A percentile compares a stretch with the other conserved stretches of the same genome.
These are phyloP conservation scores for Brevimyrus niger DNA, from an alignment of 2,113 vertebrate species.

Conservation along the genomic window DNA sequence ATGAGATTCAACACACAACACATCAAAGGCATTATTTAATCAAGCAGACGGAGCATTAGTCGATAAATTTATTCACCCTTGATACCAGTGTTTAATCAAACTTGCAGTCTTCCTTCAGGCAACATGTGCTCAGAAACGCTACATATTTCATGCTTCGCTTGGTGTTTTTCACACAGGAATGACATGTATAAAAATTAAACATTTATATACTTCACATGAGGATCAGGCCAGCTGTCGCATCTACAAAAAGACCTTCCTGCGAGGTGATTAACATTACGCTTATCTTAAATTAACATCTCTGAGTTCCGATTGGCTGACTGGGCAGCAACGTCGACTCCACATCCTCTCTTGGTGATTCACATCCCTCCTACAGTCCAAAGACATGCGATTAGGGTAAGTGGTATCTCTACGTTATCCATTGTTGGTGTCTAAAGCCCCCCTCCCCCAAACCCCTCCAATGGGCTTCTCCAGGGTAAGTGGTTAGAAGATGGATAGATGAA, in stretches of 20 bases:
- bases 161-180: neutral
- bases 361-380: neutral
- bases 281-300: neutral
- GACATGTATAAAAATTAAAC: neutral
- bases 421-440: neutral
- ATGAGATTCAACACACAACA: neutral
- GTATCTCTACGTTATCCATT: neutral
- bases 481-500: neutral
- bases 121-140: neutral
- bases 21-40: neutral
- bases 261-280: neutral
- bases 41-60: neutral
- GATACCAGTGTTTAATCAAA: conserved; percentile 1
- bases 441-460: neutral
- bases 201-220: neutral
- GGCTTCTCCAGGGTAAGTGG: neutral
- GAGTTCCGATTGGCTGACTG: neutral
- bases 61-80: neutral
- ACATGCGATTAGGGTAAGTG: neutral
- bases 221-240: neutral
- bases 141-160: neutral
- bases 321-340: neutral
- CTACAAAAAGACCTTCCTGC: neutral
- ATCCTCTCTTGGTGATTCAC: neutral
- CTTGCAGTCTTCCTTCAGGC: conserved; percentile 2